Base-by-base conservation (phyloP, 2,888 invertebrate genomes). In the Mythimna impura region DNA sequence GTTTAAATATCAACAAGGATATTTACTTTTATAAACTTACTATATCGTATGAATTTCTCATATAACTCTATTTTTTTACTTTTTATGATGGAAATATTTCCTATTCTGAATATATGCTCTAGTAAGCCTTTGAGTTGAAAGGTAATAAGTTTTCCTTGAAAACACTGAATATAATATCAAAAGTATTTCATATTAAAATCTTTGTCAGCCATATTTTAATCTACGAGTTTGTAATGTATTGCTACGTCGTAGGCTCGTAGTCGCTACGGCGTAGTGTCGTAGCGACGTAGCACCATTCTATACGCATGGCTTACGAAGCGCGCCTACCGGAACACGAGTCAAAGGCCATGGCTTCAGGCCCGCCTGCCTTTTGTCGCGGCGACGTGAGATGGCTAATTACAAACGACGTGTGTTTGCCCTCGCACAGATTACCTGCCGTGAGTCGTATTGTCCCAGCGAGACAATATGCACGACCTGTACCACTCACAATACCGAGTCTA, bases 341-440 rank as follows among this genome's bases (percentile, higher is more conserved):
- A 90, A 90, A 89, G 87, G 85, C 85, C 80, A 78, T 80, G 79
- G 82, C 83, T 81, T 64, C 65, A 77, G 80, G 74, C 83, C 66
- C 70, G 82, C 76, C 77, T 76, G 83, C 85, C 87, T 88, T 90
- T 89, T 92, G 89, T 90, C 87, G 86, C 82, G 81, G 82, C 83
- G 82, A 87, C 87, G 83, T 86, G 89, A 89, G 88, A 86, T 84
- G 88, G 90, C 90, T 93, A 93, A 93, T 93, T 92, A 92, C 91
- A 87, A 87, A 86, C 87, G 86, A 85, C 86, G 87, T 89, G 88
- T 89, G 89, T 91, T 89, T 89, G 86, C 86, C 85, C 85, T 74
- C 86, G 78, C 87, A 85, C 84, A 86, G 88, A 90, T 91, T 90
- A 91, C 90, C 91, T 90, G 88, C 85, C 86, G 66, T 73, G 80